Conservation (phyloP, 2,888 invertebrate genomes). For the Leptinotarsa peninsularis region DNA sequence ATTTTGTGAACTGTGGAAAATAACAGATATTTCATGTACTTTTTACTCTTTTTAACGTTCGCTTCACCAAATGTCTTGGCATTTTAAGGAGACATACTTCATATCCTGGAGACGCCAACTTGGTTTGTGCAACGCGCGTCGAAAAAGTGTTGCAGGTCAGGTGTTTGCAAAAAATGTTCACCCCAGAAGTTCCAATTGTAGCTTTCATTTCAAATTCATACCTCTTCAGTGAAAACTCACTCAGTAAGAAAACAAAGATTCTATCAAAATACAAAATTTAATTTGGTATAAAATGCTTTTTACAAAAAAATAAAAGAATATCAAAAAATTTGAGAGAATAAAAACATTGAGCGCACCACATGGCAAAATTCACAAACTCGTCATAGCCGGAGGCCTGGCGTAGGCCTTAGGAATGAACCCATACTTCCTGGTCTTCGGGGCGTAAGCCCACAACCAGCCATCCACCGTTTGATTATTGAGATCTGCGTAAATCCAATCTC, state of each 20-base stretch:
- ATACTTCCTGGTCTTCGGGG: constrained; percentile 90
- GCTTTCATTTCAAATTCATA: too few species aligned
- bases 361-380: constrained; percentile 73
- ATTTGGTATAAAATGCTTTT: constrained; percentile 52
- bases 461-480: constrained; percentile 93
- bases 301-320: constrained; percentile 46
- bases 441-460: constrained; percentile 96
- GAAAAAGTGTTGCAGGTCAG: too few species aligned
- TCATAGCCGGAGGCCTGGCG: constrained; percentile 92
- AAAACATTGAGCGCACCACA: constrained; percentile 22
- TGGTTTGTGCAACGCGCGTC: too few species aligned
- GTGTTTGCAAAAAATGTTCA: too few species aligned
- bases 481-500: constrained; percentile 97
- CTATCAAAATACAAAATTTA: constrained; percentile 37
- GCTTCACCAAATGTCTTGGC: too few species aligned
- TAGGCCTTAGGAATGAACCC: constrained; percentile 97
- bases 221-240: too few species aligned
- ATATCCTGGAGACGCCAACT: too few species aligned
- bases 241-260: not conserved
- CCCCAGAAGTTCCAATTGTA: too few species aligned
- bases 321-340: constrained; percentile 23
- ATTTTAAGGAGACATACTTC: too few species aligned
- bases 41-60: too few species aligned
- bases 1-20: too few species aligned
- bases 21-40: too few species aligned